phyloP scores from a whole-genome alignment of 2,888 invertebrate species.

The Sycophila texana region DNA sequence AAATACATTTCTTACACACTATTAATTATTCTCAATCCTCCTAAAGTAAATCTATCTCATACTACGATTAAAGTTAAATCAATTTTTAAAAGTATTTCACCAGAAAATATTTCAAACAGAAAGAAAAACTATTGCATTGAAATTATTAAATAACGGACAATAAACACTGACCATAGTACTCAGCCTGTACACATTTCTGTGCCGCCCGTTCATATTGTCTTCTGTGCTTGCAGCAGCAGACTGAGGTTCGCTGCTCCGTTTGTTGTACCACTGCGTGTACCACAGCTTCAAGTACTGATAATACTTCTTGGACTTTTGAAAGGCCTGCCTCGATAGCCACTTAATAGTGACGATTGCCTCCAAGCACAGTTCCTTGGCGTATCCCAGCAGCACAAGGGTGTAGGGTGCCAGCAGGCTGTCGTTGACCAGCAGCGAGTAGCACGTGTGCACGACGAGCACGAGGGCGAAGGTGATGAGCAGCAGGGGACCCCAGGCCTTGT shows the following conservation, averaged over 20 bases:
- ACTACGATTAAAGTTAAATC: no score
- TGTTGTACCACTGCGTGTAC: slow-evolving; percentile 1
- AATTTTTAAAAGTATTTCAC: no score
- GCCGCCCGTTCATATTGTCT: slow-evolving; percentile 47
- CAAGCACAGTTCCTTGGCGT: slow-evolving; percentile 56
- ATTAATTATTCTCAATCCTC: no score
- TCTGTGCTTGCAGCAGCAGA: not conserved
- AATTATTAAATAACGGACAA: not conserved
- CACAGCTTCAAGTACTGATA: slow-evolving; percentile 12
- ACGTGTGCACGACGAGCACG: slow-evolving; percentile 67
- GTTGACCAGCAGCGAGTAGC: slow-evolving; percentile 68
- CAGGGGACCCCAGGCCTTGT: slow-evolving; percentile 69
- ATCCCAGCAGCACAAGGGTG: slow-evolving; percentile 57
- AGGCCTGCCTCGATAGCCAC: not conserved
- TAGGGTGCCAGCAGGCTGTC: slow-evolving; percentile 69
- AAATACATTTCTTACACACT: no score
- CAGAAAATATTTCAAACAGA: no score
- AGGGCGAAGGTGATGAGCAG: slow-evolving; percentile 65
- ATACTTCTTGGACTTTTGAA: not conserved
- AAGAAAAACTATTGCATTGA: no score
- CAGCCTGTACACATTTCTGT: slow-evolving; percentile 49
- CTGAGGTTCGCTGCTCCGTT: not conserved
- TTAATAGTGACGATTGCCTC: slow-evolving; percentile 55
- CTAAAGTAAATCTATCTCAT: no score
- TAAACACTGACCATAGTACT: slow-evolving; percentile 48